phyloP scores from a whole-genome alignment of 2,888 invertebrate species.

The Pseudococcus viburni region DNA sequence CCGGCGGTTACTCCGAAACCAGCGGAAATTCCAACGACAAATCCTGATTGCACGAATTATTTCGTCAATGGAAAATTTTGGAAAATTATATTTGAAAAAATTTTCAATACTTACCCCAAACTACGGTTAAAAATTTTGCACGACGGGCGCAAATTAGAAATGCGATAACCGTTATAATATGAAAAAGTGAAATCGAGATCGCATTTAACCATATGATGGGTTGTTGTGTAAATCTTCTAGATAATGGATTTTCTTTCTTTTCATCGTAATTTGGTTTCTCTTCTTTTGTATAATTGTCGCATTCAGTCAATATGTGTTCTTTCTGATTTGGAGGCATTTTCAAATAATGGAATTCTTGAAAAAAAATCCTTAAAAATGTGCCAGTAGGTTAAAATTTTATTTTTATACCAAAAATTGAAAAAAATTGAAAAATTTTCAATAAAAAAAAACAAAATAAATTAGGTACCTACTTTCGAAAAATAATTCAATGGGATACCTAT shows the following conservation, averaged over 20 bases:
- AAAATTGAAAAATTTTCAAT: too few relatives aligned
- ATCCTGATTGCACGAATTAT: slow-evolving; percentile 71
- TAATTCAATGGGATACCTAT: too few relatives aligned
- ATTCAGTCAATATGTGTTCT: neutral
- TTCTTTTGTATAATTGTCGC: neutral
- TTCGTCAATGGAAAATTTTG: neutral
- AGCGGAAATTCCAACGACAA: slow-evolving; percentile 74
- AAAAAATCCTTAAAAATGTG: neutral
- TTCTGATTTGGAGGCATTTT: slow-evolving; percentile 41
- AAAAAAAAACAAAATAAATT: too few relatives aligned
- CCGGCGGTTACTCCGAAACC: slow-evolving; percentile 82
- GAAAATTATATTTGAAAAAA: neutral
- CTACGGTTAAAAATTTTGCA: slow-evolving; percentile 63
- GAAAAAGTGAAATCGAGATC: slow-evolving; percentile 68
- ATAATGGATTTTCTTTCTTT: neutral
- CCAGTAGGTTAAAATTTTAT: too few relatives aligned
- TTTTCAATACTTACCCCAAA: slow-evolving; percentile 67
- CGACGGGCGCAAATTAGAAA: neutral
- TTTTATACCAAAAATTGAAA: too few relatives aligned
- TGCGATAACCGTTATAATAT: slow-evolving; percentile 67
- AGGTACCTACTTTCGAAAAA: too few relatives aligned
- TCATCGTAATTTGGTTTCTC: neutral
- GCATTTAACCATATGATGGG: slow-evolving; percentile 69
- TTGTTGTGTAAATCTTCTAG: slow-evolving; percentile 52
- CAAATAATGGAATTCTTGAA: neutral